Conservation (phyloP, 2,797 vertebrate species). For the Leucoraja ocellata region DNA sequence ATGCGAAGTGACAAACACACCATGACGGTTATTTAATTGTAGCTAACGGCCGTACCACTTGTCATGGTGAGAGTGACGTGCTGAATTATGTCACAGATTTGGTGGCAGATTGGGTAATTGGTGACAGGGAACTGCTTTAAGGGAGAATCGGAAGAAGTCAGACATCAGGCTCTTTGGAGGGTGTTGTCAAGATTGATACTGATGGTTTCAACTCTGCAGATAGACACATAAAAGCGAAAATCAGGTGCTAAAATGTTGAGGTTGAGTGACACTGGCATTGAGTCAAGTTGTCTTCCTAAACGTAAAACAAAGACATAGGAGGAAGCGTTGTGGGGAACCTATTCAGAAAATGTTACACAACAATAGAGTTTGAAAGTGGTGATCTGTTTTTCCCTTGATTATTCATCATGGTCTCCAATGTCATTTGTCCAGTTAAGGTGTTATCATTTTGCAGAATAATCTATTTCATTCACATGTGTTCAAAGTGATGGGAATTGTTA, state of each 20-base stretch:
- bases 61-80: neutral
- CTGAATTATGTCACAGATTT: neutral
- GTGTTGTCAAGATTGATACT: neutral
- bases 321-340: neutral
- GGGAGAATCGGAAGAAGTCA: neutral
- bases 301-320: neutral
- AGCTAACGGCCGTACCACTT: neutral
- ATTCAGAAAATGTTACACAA: neutral
- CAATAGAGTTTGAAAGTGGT: neutral
- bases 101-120: neutral
- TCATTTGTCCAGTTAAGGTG: neutral
- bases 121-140: neutral
- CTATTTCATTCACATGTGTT: neutral
- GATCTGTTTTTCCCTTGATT: too few species aligned
- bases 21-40: neutral
- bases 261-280: neutral
- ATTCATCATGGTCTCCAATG: too few species aligned
- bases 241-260: neutral
- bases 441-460: neutral
- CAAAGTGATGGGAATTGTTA: neutral
- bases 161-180: neutral
- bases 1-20: neutral
- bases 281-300: neutral
- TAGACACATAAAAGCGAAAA: neutral
- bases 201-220: neutral